Base-by-base conservation (phyloP, 2,888 invertebrate genomes). In the Scaptomyza parva region DNA sequence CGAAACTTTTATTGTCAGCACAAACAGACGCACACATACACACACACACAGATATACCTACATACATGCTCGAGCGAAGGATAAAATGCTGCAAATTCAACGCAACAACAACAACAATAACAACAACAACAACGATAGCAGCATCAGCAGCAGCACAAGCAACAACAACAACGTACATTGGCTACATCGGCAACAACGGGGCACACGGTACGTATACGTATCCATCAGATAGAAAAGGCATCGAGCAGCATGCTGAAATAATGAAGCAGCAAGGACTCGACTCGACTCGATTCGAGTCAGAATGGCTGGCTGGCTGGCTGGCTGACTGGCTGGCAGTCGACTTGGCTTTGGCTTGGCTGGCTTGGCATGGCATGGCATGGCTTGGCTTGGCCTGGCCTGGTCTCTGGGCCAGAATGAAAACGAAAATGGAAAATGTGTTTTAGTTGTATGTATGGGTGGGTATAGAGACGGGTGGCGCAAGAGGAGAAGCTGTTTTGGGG, bases 51-150 rank as follows among this genome's bases (percentile, higher is more conserved):
- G 45, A 63, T 44, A 59, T 18, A 43, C 39, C 63, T 17, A 28
- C 20, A 59, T 54, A 51, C 64, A 44, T 79, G 68, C 80, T 83
- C 66, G 82, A 73, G 61, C 77, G 82, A 86, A 86, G 83, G 83
- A 84, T 84, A 84, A 84, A 84, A 88, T 86, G 83, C 88, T 88
- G 88, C 81, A 85, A 84, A 88, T 86, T 86, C 88, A 84, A 76
- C 55, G 78, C 74, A 80, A 79, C 70, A 86, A 68, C 78, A 80
- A 60, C 48, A 68, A 60, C 26, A 44, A 26, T 43, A 55, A 28
- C 33, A 59, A 18, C 22, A 55, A 66, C 59, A 70, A 59, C 73
- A 70, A 52, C 58, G 43, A n/a, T n/a, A n/a, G n/a, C n/a, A n/a
- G n/a, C n/a, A n/a, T n/a, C n/a, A 62, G 37, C 57, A 63, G 47